A percentile compares a stretch with the other conserved stretches of the same genome.
phyloP scores from a whole-genome alignment of 1,140 invertebrate species.

The Eupristina koningsbergeri region DNA sequence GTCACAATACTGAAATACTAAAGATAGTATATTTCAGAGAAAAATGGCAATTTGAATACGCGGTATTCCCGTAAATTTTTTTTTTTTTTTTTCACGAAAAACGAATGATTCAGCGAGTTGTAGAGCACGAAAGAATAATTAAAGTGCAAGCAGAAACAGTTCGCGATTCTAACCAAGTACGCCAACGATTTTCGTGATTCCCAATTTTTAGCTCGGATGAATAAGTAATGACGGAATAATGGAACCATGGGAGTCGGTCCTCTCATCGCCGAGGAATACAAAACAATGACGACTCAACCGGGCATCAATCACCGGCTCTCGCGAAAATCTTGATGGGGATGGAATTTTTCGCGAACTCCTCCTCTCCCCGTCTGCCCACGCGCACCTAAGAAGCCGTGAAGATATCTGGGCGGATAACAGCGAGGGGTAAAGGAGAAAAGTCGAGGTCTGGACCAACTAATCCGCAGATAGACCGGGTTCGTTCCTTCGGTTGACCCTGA shows the following conservation, averaged over 20 bases:
- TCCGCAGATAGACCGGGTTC: background rate
- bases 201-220: background rate
- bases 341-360: background rate
- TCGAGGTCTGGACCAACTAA: background rate
- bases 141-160: background rate
- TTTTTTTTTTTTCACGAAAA: too few species aligned
- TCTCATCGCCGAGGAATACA: background rate
- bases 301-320: background rate
- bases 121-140: background rate
- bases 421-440: background rate
- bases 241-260: background rate
- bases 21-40: too few species aligned
- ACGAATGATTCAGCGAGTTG: too few species aligned
- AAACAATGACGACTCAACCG: background rate
- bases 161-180: too few species aligned
- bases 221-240: background rate
- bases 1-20: too few species aligned
- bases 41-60: too few species aligned
- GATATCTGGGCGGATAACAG: conserved; percentile 1
- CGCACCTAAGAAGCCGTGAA: background rate
- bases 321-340: background rate
- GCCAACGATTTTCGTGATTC: background rate
- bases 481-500: conserved; percentile 13
- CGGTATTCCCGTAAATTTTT: too few species aligned
- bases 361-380: background rate